Base-by-base conservation (phyloP, 2,888 invertebrate genomes). In the Chymomyza caudatula region DNA sequence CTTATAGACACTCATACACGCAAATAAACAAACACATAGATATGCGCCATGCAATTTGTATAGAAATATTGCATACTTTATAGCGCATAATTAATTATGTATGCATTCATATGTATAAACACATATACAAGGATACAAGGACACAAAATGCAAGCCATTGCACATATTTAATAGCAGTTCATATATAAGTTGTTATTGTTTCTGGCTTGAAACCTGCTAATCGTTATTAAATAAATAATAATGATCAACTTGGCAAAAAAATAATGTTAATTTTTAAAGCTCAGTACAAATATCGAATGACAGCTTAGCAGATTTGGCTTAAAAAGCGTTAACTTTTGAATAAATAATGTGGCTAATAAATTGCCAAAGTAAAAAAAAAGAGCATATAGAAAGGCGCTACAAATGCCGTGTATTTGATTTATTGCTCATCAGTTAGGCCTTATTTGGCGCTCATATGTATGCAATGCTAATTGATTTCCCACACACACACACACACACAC, bases 121-220 rank as follows among this genome's bases (percentile, higher is more conserved):
- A 65, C 57, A 13, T 13, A 17, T 23, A 52, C 43, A 37, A 43
- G 49, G 13, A 62, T 47, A 15, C 23, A n/a, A 0, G 51, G 4
- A 15, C 3, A 25, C 37, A 55, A 55, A 29, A 15, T 1, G 29
- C n/a, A 37, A 19, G 1, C 19, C 29, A 55, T 17, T 37, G 6
- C 17, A 15, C 17, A 51, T 13, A 54, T 29, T 15, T 42, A 17
- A 55, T 55, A 37, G n/a, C n/a, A 37, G 15, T 37, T 17, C 29
- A 42, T 49, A n/a, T n/a, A n/a, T n/a, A n/a, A n/a, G n/a, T n/a
- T n/a, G n/a, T 49, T 29, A n/a, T 29, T 29, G 19, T 13, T 19
- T 6, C 43, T 63, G 56, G 82, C 85, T 82, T 82, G 72, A 63
- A 85, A 82, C 71, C 85, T 74, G 79, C 79, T 85, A 78, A 82